A percentile compares a stretch with the other conserved stretches of the same genome.
Conservation (phyloP, 2,888 invertebrate genomes). For the Marasmarcha lunaedactyla region DNA sequence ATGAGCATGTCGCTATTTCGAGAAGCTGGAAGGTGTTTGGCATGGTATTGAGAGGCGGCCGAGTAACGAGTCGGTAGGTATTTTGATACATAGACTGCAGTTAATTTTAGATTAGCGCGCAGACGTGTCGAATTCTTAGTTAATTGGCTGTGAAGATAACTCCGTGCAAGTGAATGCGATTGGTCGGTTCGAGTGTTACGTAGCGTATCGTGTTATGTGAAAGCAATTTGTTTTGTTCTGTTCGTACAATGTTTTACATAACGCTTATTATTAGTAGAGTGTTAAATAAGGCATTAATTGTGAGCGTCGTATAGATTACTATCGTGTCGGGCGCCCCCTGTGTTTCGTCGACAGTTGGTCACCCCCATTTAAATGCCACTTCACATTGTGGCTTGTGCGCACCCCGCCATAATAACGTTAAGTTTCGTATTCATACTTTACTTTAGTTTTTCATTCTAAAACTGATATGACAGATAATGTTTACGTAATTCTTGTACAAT, state of each 20-base stretch:
- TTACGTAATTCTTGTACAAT: slow-evolving; percentile 5
- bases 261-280: slow-evolving; percentile 31
- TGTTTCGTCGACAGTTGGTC: slow-evolving; percentile 66
- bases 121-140: slow-evolving; percentile 67
- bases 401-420: slow-evolving; percentile 50
- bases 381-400: slow-evolving; percentile 66
- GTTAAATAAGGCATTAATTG: slow-evolving; percentile 60
- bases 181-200: slow-evolving; percentile 2
- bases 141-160: slow-evolving; percentile 65
- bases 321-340: slow-evolving; percentile 55
- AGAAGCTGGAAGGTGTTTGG: slow-evolving; percentile 69
- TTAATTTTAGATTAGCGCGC: slow-evolving; percentile 70
- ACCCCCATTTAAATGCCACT: slow-evolving; percentile 65
- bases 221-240: slow-evolving; percentile 11
- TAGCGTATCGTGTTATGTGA: slow-evolving; percentile 4
- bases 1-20: slow-evolving; percentile 55
- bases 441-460: slow-evolving; percentile 4
- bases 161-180: slow-evolving; percentile 11
- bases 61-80: slow-evolving; percentile 66
- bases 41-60: slow-evolving; percentile 69
- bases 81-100: slow-evolving; percentile 70
- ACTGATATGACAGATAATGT: slow-evolving; percentile 22
- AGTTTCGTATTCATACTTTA: slow-evolving; percentile 21
- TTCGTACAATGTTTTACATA: slow-evolving; percentile 17
- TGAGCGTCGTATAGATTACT: slow-evolving; percentile 59